Evolutionary conservation across 2,888 invertebrate species (phyloP), one percentile per base, ranked within the genome.

Genomic region (Drosophila ustulata): DNA sequence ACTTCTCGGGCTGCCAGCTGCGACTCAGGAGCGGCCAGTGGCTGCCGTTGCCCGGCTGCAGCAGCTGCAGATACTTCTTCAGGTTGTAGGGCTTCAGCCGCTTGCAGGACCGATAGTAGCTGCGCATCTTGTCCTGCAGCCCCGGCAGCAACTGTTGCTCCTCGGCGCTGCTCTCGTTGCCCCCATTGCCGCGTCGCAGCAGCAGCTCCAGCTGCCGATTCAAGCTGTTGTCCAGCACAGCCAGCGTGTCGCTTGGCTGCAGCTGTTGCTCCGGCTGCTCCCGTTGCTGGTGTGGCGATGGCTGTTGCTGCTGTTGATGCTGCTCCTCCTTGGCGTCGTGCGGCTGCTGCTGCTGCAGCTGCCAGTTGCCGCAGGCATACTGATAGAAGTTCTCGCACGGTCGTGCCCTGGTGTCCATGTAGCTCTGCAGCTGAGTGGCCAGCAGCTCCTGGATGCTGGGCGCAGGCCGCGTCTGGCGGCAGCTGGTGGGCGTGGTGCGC

Each of bases 341-440:
- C 18, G 1, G 18, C 5, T 6, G 13, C 11, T 84, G 67, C 64
- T 91, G 91, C 49, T 84, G 82, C 32, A 91, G 81, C 52, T 90
- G 88, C 91, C 91, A 91, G 55, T 89, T 90, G 34, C 91, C 92
- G 58, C 91, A 91, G 59, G 92, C 91, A 59, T 90, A 91, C 72
- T 91, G 91, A 83, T 91, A 90, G 63, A 91, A 91, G 45, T 91
- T 89, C 52, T 91, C 91, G 50, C 91, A 91, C 49, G 91, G 92
- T 34, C 85, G 83, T 59, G 86, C 86, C 61, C 76, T 78, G 8
- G 82, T 81, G 50, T 91, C 91, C 90, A 91, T 91, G 49, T 88
- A 91, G 65, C 88, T 91, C 66, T 89, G 81, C 57, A 91, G 71
- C 25, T 90, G 90, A 50, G 71, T 76, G 34, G 90, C 90, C 39